Percentiles rank a stretch among this genome's conserved stretches.
These are phyloP conservation scores for Xyrauchen texanus DNA, from an alignment of 2,113 vertebrate genomes.

Conservation along the genomic window DNA sequence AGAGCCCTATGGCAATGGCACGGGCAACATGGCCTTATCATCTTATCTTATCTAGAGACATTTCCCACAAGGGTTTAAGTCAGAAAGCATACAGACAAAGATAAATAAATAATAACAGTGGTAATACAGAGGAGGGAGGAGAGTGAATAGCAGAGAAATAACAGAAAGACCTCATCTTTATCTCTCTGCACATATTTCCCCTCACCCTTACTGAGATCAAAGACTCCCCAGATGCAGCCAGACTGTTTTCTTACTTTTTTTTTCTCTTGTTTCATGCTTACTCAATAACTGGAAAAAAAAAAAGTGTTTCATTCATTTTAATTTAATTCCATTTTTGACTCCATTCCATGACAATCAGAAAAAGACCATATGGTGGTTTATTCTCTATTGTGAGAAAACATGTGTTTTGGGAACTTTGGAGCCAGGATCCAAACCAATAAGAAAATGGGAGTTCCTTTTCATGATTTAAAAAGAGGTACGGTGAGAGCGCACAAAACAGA, in stretches of 20 bases:
- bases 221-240: conserved; percentile 24
- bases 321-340: conserved; percentile 20
- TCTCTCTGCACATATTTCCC: conserved; percentile 23
- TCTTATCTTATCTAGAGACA: conserved; percentile 22
- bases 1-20: conserved; percentile 15
- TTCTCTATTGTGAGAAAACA: conserved; percentile 22
- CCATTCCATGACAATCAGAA: conserved; percentile 5
- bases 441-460: conserved; percentile 1
- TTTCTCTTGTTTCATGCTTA: conserved; percentile 14
- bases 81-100: not conserved
- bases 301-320: conserved; percentile 48
- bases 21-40: conserved; percentile 2
- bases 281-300: conserved; percentile 34
- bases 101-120: conserved; percentile 6
- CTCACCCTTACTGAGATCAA: conserved; percentile 32
- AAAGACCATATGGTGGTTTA: conserved; percentile 13
- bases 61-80: not conserved
- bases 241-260: conserved; percentile 26
- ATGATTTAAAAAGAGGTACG: not conserved
- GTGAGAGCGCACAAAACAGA: not conserved
- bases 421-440: conserved; percentile 2
- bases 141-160: not conserved
- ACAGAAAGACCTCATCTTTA: conserved; percentile 21
- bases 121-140: not conserved
- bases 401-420: conserved; percentile 24